These are phyloP conservation scores for Suillia variegata DNA, from an alignment of 2,888 invertebrate species.

Conservation along the genomic window DNA sequence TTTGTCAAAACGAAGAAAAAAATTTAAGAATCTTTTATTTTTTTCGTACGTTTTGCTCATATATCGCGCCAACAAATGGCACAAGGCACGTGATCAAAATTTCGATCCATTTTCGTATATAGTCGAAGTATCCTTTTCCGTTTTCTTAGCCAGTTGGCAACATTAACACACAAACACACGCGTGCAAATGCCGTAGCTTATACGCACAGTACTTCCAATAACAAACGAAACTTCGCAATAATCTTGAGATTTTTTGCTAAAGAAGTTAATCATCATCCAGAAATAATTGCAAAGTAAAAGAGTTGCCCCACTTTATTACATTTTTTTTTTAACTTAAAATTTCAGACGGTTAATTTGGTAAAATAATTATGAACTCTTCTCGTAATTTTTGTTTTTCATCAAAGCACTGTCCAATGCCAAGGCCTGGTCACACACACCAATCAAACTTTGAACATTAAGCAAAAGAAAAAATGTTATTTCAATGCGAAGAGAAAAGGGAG, in stretches of 20 bases:
- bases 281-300: too few species aligned
- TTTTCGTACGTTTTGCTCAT: conserved; percentile 25
- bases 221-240: too few species aligned
- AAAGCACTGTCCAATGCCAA: too few species aligned
- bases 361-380: too few species aligned
- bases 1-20: background rate
- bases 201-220: background rate
- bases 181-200: too few species aligned
- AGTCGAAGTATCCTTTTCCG: background rate
- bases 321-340: too few species aligned
- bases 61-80: conserved; percentile 44
- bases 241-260: too few species aligned
- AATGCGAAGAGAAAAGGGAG: too few species aligned
- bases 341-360: too few species aligned
- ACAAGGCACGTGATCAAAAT: conserved; percentile 49
- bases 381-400: too few species aligned
- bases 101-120: conserved; percentile 20
- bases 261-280: too few species aligned
- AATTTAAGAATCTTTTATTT: background rate
- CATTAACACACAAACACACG: conserved; percentile 8
- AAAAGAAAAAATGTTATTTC: conserved; percentile 4
- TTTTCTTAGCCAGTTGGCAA: background rate
- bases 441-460: conserved; percentile 15
- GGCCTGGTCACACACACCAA: background rate
- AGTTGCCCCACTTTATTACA: too few species aligned